Percentiles rank a stretch among this genome's conserved stretches.
These are phyloP conservation scores for Cynaeus angustus DNA, from an alignment of 2,888 invertebrate genomes.

Conservation along the genomic window DNA sequence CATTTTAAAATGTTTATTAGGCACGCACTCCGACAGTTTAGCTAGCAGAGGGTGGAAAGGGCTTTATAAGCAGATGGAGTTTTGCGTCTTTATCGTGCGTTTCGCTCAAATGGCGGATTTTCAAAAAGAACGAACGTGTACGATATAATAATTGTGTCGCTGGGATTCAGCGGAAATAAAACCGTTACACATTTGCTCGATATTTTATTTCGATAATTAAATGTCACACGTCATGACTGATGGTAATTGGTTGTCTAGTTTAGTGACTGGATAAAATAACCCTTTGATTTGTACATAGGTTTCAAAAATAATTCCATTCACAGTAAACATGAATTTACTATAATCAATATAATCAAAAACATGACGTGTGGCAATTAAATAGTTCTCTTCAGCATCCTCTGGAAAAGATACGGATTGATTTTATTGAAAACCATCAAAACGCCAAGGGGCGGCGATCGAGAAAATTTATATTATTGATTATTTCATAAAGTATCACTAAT, in stretches of 20 bases:
- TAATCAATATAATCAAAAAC: slow-evolving; percentile 22
- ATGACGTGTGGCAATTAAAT: slow-evolving; percentile 9
- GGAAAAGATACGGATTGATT: no score
- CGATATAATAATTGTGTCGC: slow-evolving; percentile 8
- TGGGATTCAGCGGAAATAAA: slow-evolving; percentile 3
- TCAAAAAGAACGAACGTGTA: slow-evolving; percentile 9
- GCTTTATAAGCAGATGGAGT: slow-evolving; percentile 32
- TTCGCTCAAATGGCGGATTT: slow-evolving; percentile 7
- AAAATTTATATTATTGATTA: no score
- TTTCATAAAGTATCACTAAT: no score
- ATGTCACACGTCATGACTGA: slow-evolving; percentile 47
- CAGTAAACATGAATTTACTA: slow-evolving; percentile 17
- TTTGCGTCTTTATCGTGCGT: slow-evolving; percentile 20
- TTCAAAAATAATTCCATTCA: slow-evolving; percentile 33
- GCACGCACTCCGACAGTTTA: slow-evolving; percentile 45
- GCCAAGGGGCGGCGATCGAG: no score
- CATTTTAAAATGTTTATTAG: slow-evolving; percentile 53
- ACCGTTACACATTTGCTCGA: slow-evolving; percentile 34
- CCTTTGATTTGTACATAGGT: slow-evolving; percentile 37
- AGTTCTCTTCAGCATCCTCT: not conserved
- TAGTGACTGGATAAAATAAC: slow-evolving; percentile 31
- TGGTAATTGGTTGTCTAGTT: slow-evolving; percentile 49
- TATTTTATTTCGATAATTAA: slow-evolving; percentile 48
- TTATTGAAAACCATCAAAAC: no score
- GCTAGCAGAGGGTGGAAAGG: slow-evolving; percentile 38